Conservation (phyloP, 2,797 vertebrate species). For the Fistularia tabacaria region DNA sequence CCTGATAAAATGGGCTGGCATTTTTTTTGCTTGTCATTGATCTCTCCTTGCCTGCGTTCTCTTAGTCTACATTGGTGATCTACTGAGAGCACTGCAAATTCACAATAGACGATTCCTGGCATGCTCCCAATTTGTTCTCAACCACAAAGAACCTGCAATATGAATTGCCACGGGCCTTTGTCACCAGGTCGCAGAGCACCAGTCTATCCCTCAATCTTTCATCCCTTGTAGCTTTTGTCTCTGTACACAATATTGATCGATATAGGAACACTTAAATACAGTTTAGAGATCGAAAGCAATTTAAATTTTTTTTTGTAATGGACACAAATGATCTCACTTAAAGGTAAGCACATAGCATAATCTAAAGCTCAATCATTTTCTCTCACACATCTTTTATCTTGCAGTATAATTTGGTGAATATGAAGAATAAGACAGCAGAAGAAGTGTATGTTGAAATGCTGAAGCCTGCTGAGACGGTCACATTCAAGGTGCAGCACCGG, state of each 20-base stretch:
- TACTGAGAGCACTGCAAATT: slow-evolving; percentile 44
- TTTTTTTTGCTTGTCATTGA: slow-evolving; percentile 50
- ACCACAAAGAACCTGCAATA: slow-evolving; percentile 28
- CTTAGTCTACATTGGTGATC: slow-evolving; percentile 29
- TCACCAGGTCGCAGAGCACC: slow-evolving; percentile 38
- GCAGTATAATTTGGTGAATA: slow-evolving; percentile 87
- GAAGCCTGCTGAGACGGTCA: slow-evolving; percentile 85
- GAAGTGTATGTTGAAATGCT: slow-evolving; percentile 96
- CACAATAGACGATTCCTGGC: slow-evolving; percentile 55
- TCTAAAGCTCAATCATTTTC: slow-evolving; percentile 7
- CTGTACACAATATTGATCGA: slow-evolving; percentile 48
- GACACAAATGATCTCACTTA: slow-evolving; percentile 22
- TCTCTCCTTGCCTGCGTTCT: slow-evolving; percentile 22
- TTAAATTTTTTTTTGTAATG: background rate
- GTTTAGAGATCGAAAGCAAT: slow-evolving; percentile 25
- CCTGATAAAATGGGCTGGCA: slow-evolving; percentile 16
- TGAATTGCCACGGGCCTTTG: slow-evolving; percentile 33
- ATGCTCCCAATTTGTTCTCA: slow-evolving; percentile 38
- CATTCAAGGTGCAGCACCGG: slow-evolving; percentile 86
- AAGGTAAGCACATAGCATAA: background rate
- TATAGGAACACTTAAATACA: slow-evolving; percentile 52
- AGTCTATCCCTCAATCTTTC: slow-evolving; percentile 39
- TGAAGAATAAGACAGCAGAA: slow-evolving; percentile 90
- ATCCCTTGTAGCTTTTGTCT: slow-evolving; percentile 35
- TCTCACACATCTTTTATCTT: slow-evolving; percentile 12